These are phyloP conservation scores for Pardosa pseudoannulata DNA, from an alignment of 2,888 invertebrate genomes.

Conservation along the genomic window DNA sequence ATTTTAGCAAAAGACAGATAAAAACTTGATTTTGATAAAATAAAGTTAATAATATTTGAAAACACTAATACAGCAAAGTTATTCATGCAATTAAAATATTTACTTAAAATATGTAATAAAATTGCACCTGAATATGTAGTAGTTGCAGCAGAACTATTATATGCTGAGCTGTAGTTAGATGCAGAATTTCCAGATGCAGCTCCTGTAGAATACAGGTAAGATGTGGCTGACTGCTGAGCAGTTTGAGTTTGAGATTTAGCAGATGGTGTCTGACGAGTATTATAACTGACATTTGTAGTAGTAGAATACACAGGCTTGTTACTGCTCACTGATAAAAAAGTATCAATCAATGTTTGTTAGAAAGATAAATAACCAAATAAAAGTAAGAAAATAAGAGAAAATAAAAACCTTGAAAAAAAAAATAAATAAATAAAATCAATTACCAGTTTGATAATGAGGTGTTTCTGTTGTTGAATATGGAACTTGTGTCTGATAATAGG, in stretches of 20 bases:
- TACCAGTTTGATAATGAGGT: constrained; percentile 77
- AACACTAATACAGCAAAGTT: background rate
- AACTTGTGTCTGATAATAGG: constrained; percentile 85
- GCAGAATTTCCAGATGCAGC: constrained; percentile 57
- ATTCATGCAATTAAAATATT: no score
- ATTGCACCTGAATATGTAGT: constrained; percentile 75
- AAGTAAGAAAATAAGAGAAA: no score
- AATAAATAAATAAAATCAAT: constrained; percentile 19
- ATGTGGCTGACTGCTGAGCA: constrained; percentile 50
- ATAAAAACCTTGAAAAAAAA: background rate
- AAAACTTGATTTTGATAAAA: no score
- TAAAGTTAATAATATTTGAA: background rate
- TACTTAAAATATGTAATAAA: background rate
- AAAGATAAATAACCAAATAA: no score
- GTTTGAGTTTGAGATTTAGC: constrained; percentile 71
- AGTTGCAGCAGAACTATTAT: constrained; percentile 71
- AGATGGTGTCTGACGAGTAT: constrained; percentile 55
- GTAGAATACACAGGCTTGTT: constrained; percentile 71
- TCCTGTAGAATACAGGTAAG: constrained; percentile 72
- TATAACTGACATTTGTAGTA: constrained; percentile 66
- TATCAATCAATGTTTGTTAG: background rate
- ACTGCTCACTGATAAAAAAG: constrained; percentile 66
- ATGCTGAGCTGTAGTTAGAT: constrained; percentile 69
- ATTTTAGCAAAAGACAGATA: no score
- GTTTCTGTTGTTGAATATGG: constrained; percentile 82